These are phyloP conservation scores for Ganaspis brasiliensis DNA, from an alignment of 2,888 invertebrate species.

Conservation along the genomic window DNA sequence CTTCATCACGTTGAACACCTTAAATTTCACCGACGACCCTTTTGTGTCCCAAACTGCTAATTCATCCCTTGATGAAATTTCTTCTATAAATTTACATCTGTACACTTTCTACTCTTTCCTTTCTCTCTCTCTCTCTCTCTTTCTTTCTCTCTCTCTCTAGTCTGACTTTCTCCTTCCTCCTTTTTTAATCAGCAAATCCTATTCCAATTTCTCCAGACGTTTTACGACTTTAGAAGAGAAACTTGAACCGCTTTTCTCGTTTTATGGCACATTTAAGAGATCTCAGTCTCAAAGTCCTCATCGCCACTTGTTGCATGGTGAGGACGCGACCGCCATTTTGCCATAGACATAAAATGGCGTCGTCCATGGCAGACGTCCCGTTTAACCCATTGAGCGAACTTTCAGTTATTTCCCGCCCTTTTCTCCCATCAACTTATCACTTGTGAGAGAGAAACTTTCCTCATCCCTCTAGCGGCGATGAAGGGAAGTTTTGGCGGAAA, in stretches of 20 bases:
- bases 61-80: neutral
- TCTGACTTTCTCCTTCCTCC: constrained; percentile 51
- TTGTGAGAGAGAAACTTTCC: neutral
- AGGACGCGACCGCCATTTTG: constrained; percentile 68
- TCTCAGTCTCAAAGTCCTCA: constrained; percentile 50
- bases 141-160: constrained; percentile 38
- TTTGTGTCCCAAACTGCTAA: neutral
- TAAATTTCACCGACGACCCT: constrained; percentile 8
- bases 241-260: constrained; percentile 32
- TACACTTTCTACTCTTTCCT: constrained; percentile 33
- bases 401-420: neutral
- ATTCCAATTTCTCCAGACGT: constrained; percentile 45
- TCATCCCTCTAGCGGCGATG: neutral
- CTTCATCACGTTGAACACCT: constrained; percentile 72
- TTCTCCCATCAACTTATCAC: neutral
- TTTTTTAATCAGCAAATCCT: constrained; percentile 47
- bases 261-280: constrained; percentile 43
- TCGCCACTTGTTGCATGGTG: constrained; percentile 69
- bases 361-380: constrained; percentile 55
- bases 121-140: neutral
- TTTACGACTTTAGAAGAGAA: constrained; percentile 49
- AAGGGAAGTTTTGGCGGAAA: neutral
- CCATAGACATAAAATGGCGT: constrained; percentile 61
- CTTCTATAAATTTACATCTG: constrained; percentile 16
- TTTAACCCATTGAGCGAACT: constrained; percentile 69